These are phyloP conservation scores for Isoperla grammatica DNA, from an alignment of 2,888 invertebrate genomes.

Conservation along the genomic window DNA sequence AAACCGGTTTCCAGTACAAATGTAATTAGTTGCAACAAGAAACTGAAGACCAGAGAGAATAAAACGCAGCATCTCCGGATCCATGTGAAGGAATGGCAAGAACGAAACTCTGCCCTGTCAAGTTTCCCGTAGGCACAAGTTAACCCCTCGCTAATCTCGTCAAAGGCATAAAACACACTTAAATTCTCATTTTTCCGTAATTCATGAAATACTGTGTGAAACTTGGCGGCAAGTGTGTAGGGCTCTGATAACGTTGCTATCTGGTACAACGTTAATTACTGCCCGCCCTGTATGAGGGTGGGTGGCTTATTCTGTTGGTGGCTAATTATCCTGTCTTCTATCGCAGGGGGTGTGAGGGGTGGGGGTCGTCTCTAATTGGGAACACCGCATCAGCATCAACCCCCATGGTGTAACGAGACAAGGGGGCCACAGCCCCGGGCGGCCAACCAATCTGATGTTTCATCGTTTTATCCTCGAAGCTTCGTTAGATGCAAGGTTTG, in stretches of 20 bases:
- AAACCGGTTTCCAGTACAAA: too few species aligned
- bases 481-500: slow-evolving; percentile 13
- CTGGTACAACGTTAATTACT: slow-evolving; percentile 13
- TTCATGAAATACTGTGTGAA: too few species aligned
- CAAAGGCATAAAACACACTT: too few species aligned
- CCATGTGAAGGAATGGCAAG: not conserved
- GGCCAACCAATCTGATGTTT: slow-evolving; percentile 14
- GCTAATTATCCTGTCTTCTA: slow-evolving; percentile 19
- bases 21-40: too few species aligned
- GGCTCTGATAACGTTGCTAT: slow-evolving; percentile 10
- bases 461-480: slow-evolving; percentile 14
- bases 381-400: slow-evolving; percentile 17
- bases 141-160: too few species aligned
- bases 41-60: too few species aligned
- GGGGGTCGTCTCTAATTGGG: slow-evolving; percentile 16
- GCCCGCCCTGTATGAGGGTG: slow-evolving; percentile 9
- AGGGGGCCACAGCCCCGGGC: slow-evolving; percentile 14
- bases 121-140: too few species aligned
- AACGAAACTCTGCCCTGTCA: not conserved
- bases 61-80: too few species aligned
- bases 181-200: too few species aligned
- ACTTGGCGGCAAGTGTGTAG: not conserved
- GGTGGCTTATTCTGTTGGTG: not conserved
- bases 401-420: slow-evolving; percentile 14
- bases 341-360: not conserved